Evolutionary conservation across 2,888 invertebrate species (phyloP).

Genomic region (Drosophila prolongata): DNA sequence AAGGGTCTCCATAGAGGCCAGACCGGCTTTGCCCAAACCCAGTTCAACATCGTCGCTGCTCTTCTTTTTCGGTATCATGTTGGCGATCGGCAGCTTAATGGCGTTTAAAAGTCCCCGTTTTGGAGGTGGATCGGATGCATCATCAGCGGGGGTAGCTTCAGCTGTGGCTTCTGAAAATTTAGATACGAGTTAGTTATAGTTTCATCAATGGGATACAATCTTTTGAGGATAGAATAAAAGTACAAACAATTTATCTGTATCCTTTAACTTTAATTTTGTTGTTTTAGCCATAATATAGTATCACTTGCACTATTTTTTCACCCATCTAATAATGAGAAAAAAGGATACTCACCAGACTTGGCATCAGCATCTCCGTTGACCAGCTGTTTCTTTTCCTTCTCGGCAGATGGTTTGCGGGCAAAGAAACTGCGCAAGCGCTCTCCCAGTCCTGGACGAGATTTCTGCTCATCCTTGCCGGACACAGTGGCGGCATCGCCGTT

Average conservation of each 20-base stretch:
- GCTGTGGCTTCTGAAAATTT: constrained; percentile 76
- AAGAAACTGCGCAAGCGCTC: constrained; percentile 86
- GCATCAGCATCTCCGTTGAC: constrained; percentile 82
- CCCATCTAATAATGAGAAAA: no score
- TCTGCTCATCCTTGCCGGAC: constrained; percentile 72
- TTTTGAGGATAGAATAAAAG: neutral
- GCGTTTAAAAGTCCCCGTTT: constrained; percentile 86
- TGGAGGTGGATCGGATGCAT: constrained; percentile 70
- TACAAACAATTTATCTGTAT: neutral
- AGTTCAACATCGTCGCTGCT: constrained; percentile 86
- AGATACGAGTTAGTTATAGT: neutral
- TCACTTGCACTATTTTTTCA: no score
- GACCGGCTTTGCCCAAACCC: constrained; percentile 88
- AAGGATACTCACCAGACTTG: constrained; percentile 79
- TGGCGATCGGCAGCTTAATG: constrained; percentile 88
- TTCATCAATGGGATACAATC: neutral
- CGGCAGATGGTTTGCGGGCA: constrained; percentile 84
- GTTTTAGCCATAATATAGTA: no score
- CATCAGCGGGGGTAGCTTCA: constrained; percentile 71
- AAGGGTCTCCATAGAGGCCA: constrained; percentile 93
- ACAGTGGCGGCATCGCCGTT: constrained; percentile 52
- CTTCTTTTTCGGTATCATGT: constrained; percentile 86
- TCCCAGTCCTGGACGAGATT: constrained; percentile 81
- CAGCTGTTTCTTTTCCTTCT: constrained; percentile 78
- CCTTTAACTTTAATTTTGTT: no score